Base-by-base conservation (phyloP, 2,888 invertebrate genomes). In the Hymenopus coronatus region DNA sequence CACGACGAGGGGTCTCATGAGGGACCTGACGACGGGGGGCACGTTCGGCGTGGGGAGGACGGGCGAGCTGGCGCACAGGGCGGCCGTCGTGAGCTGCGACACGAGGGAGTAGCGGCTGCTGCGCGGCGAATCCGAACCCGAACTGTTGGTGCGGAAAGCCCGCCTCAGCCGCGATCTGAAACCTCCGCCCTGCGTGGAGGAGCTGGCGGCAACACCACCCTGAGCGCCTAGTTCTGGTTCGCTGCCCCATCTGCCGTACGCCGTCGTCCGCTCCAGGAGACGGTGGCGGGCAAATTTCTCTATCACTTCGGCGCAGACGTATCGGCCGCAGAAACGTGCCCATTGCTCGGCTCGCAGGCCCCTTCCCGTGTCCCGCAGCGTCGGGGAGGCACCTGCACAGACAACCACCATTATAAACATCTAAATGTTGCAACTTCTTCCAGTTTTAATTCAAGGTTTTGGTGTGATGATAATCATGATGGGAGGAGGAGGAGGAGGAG, bases 301-400 rank as follows among this genome's bases (percentile, higher is more conserved):
- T 91, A 97, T 96, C 90, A 96, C 95, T 92, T 96, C 96, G 4
- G 96, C 96, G 91, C 96, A 96, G 82, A 95, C 94, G 92, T 96
- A 95, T 84, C 96, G 94, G 20, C 96, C 96, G 92, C 96, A 96
- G 92, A 95, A 96, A 91, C 95, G 93, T 2, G 97, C 96, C 97
- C 97, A 97, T 92, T 97, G 96, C 91, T 96, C 96, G 0, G 97
- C 96, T 89, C 96, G 94, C 84, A 96, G 93, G 25, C 96, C 95
- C 86, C 96, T 94, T 1, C 96, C 96, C 91, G 95, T 94, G 92
- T 97, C 97, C 86, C 96, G 93, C 90, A 96, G 93, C 20, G 95
- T 95, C 7, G 96, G 96, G 92, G 96, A 96, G 20, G 96, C 96
- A 91, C 96, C 96, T 96, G 92, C 46, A 70, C 20, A 70, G 4